Evolutionary conservation across 2,888 invertebrate species (phyloP).

Genomic region (Cryptophagus acutangulus): DNA sequence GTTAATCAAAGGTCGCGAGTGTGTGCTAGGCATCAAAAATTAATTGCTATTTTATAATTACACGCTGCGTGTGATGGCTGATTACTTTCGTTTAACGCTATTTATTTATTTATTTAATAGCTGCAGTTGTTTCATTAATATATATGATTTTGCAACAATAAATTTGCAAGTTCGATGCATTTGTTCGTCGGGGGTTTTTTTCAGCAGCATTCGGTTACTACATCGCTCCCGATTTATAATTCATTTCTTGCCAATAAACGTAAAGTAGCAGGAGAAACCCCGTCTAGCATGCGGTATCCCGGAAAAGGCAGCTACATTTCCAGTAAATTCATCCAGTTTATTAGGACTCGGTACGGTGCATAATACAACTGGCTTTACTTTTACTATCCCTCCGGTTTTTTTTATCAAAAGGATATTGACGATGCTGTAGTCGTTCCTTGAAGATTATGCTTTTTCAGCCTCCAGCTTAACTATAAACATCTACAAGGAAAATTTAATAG

Average conservation of each 20-base stretch:
- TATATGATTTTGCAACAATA: too few relatives aligned
- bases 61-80: too few relatives aligned
- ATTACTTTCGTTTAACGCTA: too few relatives aligned
- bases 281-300: constrained; percentile 4
- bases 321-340: constrained; percentile 1
- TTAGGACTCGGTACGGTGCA: constrained; percentile 2
- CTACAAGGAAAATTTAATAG: too few relatives aligned
- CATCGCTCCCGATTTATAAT: constrained; percentile 18
- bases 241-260: constrained; percentile 23
- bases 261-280: constrained; percentile 18
- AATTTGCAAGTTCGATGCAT: not conserved
- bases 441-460: too few relatives aligned
- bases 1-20: too few relatives aligned
- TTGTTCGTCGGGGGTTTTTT: not conserved
- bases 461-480: too few relatives aligned
- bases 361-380: not conserved
- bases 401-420: constrained; percentile 1
- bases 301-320: not conserved
- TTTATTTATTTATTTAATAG: too few relatives aligned
- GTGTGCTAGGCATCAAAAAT: too few relatives aligned
- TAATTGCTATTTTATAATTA: too few relatives aligned
- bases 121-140: too few relatives aligned
- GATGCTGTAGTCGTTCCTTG: too few relatives aligned
- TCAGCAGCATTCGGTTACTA: constrained; percentile 1
- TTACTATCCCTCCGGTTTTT: not conserved